phyloP scores from a whole-genome alignment of 23 tunicate genomes.

The Trididemnum nubilum region DNA sequence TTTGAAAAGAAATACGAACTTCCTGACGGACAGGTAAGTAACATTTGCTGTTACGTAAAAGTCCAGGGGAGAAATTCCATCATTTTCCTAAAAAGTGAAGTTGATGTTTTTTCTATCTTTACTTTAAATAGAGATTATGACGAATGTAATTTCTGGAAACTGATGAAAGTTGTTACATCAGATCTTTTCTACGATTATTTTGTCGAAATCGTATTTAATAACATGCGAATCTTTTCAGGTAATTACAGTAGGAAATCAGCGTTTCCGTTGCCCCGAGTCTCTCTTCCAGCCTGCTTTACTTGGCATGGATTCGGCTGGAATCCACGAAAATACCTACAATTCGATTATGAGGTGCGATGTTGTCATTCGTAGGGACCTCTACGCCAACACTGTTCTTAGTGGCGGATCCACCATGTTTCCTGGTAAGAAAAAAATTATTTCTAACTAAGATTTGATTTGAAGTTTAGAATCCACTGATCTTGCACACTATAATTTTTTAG shows the following conservation, averaged over 20 bases:
- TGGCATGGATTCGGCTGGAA: constrained; percentile 96
- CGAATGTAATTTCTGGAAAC: neutral
- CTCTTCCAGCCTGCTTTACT: constrained; percentile 91
- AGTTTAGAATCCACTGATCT: too few relatives aligned
- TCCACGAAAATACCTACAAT: constrained; percentile 89
- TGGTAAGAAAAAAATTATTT: constrained; percentile 66
- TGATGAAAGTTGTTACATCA: neutral
- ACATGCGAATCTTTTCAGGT: constrained; percentile 42
- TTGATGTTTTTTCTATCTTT: too few relatives aligned
- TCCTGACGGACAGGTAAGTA: constrained; percentile 78
- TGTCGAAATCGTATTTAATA: neutral
- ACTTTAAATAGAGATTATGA: too few relatives aligned
- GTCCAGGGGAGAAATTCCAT: too few relatives aligned
- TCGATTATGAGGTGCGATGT: constrained; percentile 93
- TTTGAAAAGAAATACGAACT: constrained; percentile 81
- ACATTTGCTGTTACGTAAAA: too few relatives aligned
- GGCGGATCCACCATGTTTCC: constrained; percentile 97
- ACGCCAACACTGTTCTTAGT: constrained; percentile 87
- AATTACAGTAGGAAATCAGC: constrained; percentile 87
- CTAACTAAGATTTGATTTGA: too few relatives aligned
- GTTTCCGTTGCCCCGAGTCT: constrained; percentile 98
- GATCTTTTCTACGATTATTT: too few relatives aligned
- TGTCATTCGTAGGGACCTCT: constrained; percentile 77
- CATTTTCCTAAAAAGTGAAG: too few relatives aligned
- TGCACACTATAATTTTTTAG: too few relatives aligned